Base-by-base conservation (phyloP, 1,140 invertebrate species). In the Drosophila arawakana region DNA sequence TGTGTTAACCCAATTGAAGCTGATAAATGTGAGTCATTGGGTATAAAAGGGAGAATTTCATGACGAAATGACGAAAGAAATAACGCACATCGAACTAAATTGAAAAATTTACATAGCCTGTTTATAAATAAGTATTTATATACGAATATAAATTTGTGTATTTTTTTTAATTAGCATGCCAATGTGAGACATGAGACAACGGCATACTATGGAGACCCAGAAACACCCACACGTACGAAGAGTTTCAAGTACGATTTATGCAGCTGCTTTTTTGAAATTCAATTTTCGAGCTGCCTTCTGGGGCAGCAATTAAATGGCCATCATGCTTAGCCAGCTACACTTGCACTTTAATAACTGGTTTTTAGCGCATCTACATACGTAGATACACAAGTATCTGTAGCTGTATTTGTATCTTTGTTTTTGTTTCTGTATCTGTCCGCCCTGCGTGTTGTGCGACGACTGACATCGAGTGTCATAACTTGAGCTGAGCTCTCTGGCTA, bases 381-480 rank as follows among this genome's bases (percentile, higher is more conserved):
- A 34, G n/a, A 7, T 50, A 25, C 21, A 25, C 30, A 37, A 37
- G 30, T 65, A 57, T 66, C 35, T 65, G 49, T 49, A 39, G 30
- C 43, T 46, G 25, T 47, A 9, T 60, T 13, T 59, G 46, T 44
- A 21, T 69, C 41, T 66, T 43, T 39, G 41, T 61, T 55, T 73
- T 30, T 67, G 59, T 70, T 30, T 67, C 50, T 70, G 39, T 39
- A 65, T 65, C 60, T 75, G 73, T 71, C 66, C 66, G 72, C 71
- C 71, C 58, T 62, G 72, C 43, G 50, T 35, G 47, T 49, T 49
- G 15, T 39, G 10, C 13, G 34, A 44, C 25, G 15, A 55, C 55
- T 72, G 68, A 76, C 73, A 60, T 61, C 54, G 61, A 76, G 73
- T 76, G 73, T 72, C 73, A 76, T 72, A 76, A 76, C 73, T 59